Base-by-base conservation (phyloP, 2,797 vertebrate genomes). In the Chelonia mydas region DNA sequence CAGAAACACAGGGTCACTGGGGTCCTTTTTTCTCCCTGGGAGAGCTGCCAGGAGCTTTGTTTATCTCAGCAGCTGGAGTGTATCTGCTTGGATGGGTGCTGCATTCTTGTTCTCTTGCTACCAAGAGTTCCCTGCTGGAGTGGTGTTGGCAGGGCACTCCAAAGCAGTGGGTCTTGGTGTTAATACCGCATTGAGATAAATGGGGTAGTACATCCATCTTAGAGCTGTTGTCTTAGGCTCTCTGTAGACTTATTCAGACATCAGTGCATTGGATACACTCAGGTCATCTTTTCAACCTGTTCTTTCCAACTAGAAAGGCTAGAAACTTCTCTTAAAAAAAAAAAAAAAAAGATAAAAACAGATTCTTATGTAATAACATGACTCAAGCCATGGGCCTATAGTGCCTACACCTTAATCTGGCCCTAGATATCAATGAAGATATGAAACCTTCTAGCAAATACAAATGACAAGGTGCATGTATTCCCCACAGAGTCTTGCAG, bases 391-490 rank as follows among this genome's bases (percentile, higher is more conserved):
- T n/a, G 8, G 16, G 33, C n/a, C 33, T 68, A 3, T 68, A 68
- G 8, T 19, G 31, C 31, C 8, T 41, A 16, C 6, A 0, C 5
- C 81, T 6, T 33, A 12, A 1, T 27, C 2, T 0, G 17, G 5
- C 5, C 6, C 0, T 0, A 2, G 2, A 3, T n/a, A 68, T n/a
- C 33, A n/a, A n/a, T 65, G 61, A 65, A 16, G 7, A 65, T n/a
- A 65, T 9, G 0, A 13, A 2, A 25, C 2, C 59, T 13, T 61
- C 59, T 54, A 54, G 53, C 8, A 8, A 54, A 54, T 54, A 47
- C 16, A 33, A 0, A 2, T 3, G 1, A 0, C 2, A 2, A 1
- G 0, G 16, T 12, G 37, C 50, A 1, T 6, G 2, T 2, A 1
- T 45, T 9, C 0, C 4, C 3, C 11, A 15, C 23, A n/a, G 1